Evolutionary conservation across 2,113 vertebrate genomes (phyloP).

Genomic region (Halichoeres trimaculatus): DNA sequence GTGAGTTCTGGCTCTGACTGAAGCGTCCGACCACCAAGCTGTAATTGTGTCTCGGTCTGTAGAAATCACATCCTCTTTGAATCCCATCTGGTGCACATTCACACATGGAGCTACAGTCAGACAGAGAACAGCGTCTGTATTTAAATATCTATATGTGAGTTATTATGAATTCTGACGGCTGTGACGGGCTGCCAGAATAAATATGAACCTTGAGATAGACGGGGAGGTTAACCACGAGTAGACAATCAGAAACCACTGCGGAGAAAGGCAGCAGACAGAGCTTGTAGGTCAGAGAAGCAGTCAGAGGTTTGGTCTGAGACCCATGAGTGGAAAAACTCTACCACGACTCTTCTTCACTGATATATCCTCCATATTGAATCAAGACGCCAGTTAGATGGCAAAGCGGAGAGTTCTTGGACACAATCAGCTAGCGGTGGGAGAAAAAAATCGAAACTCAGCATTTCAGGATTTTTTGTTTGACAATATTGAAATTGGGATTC

Average conservation of each 20-base stretch:
- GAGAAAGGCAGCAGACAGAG: constrained; percentile 27
- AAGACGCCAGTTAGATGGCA: neutral
- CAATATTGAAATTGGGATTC: no score
- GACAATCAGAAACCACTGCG: constrained; percentile 25
- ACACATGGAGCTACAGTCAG: constrained; percentile 32
- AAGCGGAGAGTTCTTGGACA: no score
- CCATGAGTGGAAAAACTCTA: constrained; percentile 40
- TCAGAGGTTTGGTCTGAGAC: constrained; percentile 46
- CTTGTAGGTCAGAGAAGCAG: constrained; percentile 46
- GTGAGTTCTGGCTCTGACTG: constrained; percentile 34
- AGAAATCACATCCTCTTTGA: constrained; percentile 48
- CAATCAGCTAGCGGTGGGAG: neutral
- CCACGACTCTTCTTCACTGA: neutral
- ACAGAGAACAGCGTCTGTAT: constrained; percentile 34
- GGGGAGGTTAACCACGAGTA: constrained; percentile 29
- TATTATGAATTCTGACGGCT: constrained; percentile 39
- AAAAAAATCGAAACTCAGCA: no score
- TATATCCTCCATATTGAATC: constrained; percentile 5
- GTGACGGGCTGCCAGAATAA: constrained; percentile 50
- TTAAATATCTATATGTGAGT: constrained; percentile 54
- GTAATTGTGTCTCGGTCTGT: constrained; percentile 50
- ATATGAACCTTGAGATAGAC: constrained; percentile 38
- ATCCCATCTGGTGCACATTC: constrained; percentile 67
- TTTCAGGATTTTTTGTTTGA: no score
- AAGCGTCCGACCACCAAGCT: constrained; percentile 47